A percentile compares a stretch with the other conserved stretches of the same genome.
Evolutionary conservation across 1,140 invertebrate genomes (phyloP).

Genomic region (Neodiprion lecontei): DNA sequence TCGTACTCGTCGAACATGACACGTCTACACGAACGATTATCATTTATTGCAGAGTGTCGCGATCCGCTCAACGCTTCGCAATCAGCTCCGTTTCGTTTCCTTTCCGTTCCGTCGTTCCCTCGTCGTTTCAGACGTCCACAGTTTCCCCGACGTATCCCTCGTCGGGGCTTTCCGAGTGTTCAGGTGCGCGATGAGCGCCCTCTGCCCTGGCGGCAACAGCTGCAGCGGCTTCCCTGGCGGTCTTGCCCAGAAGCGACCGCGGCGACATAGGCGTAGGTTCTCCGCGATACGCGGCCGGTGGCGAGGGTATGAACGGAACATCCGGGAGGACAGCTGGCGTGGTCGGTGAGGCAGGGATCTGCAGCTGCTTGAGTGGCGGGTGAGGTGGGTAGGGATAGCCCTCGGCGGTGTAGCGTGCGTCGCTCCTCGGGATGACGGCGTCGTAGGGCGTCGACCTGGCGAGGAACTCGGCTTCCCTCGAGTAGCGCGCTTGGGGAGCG

Average conservation of each 20-base stretch:
- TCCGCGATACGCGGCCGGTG: slow-evolving; percentile 63
- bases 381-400: slow-evolving; percentile 71
- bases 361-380: slow-evolving; percentile 51
- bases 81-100: too few relatives aligned
- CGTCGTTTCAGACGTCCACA: slow-evolving; percentile 56
- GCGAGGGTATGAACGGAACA: slow-evolving; percentile 71
- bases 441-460: slow-evolving; percentile 62
- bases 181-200: slow-evolving; percentile 39
- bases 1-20: too few relatives aligned
- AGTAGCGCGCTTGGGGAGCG: slow-evolving; percentile 67
- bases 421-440: slow-evolving; percentile 47
- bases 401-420: slow-evolving; percentile 79
- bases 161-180: slow-evolving; percentile 83
- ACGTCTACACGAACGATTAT: too few relatives aligned
- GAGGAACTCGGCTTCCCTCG: slow-evolving; percentile 73
- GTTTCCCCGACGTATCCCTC: slow-evolving; percentile 86
- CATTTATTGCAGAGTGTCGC: too few relatives aligned
- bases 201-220: slow-evolving; percentile 43
- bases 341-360: slow-evolving; percentile 39
- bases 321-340: slow-evolving; percentile 59
- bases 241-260: slow-evolving; percentile 46
- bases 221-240: slow-evolving; percentile 44
- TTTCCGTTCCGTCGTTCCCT: too few relatives aligned
- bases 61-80: too few relatives aligned
- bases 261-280: slow-evolving; percentile 50